A percentile compares a stretch with the other conserved stretches of the same genome.
Evolutionary conservation across 2,113 vertebrate genomes (phyloP).

Genomic region (Perca schrenkii): DNA sequence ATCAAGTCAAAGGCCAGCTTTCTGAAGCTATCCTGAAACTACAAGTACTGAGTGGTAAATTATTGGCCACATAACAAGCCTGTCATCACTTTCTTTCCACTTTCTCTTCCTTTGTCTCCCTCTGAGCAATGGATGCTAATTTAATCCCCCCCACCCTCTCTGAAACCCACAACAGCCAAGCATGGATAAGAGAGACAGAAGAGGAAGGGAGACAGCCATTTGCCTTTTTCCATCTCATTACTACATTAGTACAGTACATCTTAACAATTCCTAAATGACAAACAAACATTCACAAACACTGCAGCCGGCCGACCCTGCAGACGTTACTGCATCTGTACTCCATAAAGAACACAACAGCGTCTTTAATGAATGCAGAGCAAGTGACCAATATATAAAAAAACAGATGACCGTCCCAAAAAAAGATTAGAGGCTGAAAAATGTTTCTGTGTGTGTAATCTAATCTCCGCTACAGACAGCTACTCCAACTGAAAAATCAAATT

Average conservation of each 20-base stretch:
- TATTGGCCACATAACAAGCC: slow-evolving; percentile 12
- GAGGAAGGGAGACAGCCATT: slow-evolving; percentile 44
- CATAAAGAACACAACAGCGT: no score
- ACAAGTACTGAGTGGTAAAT: not conserved
- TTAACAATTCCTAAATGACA: slow-evolving; percentile 57
- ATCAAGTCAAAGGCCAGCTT: not conserved
- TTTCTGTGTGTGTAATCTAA: slow-evolving; percentile 21
- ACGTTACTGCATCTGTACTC: slow-evolving; percentile 42
- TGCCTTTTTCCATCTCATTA: slow-evolving; percentile 71
- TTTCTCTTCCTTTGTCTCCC: slow-evolving; percentile 24
- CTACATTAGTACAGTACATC: slow-evolving; percentile 54
- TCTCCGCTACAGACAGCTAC: slow-evolving; percentile 2
- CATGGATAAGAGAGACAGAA: slow-evolving; percentile 15
- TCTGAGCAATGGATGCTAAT: slow-evolving; percentile 41
- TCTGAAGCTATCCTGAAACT: not conserved
- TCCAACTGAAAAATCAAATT: slow-evolving; percentile 28
- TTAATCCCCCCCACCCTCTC: not conserved
- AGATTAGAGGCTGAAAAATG: slow-evolving; percentile 26
- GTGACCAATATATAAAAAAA: no score
- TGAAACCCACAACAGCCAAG: not conserved
- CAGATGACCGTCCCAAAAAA: no score
- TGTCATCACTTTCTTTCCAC: slow-evolving; percentile 22
- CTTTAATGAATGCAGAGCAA: no score
- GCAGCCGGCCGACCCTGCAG: slow-evolving; percentile 31
- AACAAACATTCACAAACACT: slow-evolving; percentile 42